Evolutionary conservation across 2,888 invertebrate genomes (phyloP).

Genomic region (Nephrotoma guestfalica): DNA sequence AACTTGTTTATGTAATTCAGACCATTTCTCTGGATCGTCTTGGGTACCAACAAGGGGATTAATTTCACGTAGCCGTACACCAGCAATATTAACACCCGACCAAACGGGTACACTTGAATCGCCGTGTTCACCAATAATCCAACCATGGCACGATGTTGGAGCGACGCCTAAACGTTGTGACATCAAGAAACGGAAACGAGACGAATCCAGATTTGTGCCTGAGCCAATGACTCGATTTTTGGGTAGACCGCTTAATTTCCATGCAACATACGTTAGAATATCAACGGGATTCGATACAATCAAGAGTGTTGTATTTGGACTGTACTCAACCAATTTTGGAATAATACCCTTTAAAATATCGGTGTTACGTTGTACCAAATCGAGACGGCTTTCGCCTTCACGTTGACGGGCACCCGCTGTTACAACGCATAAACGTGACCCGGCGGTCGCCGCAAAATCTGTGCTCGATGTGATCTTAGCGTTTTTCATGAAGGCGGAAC

Average conservation of each 20-base stretch:
- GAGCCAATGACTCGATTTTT: conserved; percentile 79
- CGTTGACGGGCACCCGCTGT: conserved; percentile 85
- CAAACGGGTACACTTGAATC: conserved; percentile 85
- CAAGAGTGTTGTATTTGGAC: conserved; percentile 70
- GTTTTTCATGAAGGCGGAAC: conserved; percentile 66
- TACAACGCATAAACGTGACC: conserved; percentile 72
- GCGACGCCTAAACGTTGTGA: conserved; percentile 70
- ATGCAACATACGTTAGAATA: conserved; percentile 84
- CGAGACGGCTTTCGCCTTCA: conserved; percentile 76
- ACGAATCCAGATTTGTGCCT: conserved; percentile 86
- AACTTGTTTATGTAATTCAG: conserved; percentile 64
- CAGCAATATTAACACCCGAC: conserved; percentile 88
- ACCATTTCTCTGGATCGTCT: conserved; percentile 65
- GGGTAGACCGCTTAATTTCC: conserved; percentile 85
- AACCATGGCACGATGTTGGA: conserved; percentile 75
- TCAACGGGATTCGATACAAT: conserved; percentile 91
- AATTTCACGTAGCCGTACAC: conserved; percentile 65
- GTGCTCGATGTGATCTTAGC: conserved; percentile 63
- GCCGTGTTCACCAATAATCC: conserved; percentile 91
- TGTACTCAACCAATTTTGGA: conserved; percentile 49
- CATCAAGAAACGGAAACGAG: conserved; percentile 76
- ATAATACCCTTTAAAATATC: conserved; percentile 78
- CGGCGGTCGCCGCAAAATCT: conserved; percentile 60
- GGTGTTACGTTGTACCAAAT: conserved; percentile 79
- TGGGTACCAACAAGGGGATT: conserved; percentile 58